Evolutionary conservation across 2,113 vertebrate species (phyloP).

Genomic region (Lates calcarifer): DNA sequence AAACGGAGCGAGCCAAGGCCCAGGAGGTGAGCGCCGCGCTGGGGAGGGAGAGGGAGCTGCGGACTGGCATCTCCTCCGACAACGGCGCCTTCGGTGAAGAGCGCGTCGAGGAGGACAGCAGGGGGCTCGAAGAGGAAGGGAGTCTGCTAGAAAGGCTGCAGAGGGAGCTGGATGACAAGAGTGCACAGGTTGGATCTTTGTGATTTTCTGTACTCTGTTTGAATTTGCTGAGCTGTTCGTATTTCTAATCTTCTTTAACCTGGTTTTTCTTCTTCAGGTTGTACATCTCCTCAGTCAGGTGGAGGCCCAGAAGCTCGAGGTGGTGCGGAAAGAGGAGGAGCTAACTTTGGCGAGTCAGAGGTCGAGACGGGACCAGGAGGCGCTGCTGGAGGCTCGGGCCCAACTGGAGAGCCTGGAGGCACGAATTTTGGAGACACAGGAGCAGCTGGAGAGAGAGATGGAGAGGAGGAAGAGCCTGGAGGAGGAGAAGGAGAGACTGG

Average conservation of each 20-base stretch:
- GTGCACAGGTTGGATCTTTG: constrained; percentile 80
- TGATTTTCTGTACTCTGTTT: neutral
- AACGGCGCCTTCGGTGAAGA: constrained; percentile 29
- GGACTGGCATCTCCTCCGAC: constrained; percentile 52
- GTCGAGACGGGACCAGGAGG: constrained; percentile 85
- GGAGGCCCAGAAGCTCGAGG: constrained; percentile 90
- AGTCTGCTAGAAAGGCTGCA: constrained; percentile 88
- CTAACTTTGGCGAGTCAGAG: constrained; percentile 83
- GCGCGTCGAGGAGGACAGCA: neutral
- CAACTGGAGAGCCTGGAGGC: constrained; percentile 83
- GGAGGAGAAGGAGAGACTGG: constrained; percentile 86
- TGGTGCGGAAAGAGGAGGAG: constrained; percentile 90
- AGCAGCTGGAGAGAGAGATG: constrained; percentile 87
- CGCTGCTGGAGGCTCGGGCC: constrained; percentile 81
- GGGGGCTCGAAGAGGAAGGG: constrained; percentile 55
- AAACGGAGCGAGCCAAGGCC: constrained; percentile 87
- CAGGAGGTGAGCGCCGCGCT: constrained; percentile 88
- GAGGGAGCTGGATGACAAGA: constrained; percentile 90
- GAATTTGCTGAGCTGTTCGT: no score
- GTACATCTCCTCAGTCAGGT: constrained; percentile 89
- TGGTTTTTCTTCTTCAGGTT: constrained; percentile 64
- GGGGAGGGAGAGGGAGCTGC: constrained; percentile 86
- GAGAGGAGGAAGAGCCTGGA: constrained; percentile 84
- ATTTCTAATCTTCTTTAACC: neutral
- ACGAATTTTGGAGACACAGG: constrained; percentile 83